Evolutionary conservation across 1,140 invertebrate species (phyloP).

Genomic region (Melanaphis sacchari): DNA sequence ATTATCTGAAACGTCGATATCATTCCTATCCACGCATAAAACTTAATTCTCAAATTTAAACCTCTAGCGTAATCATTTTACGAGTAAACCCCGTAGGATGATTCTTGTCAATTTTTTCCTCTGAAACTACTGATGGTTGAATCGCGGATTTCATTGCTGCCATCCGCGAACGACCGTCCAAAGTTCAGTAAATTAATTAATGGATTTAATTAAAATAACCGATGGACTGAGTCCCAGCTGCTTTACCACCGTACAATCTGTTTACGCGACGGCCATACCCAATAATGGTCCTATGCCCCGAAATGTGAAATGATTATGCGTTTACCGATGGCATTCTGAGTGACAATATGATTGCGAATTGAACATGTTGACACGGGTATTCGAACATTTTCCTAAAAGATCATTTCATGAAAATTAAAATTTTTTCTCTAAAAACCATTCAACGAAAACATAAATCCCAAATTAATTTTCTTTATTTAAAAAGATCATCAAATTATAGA

Average conservation of each 20-base stretch:
- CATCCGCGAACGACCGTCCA: background rate
- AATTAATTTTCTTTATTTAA: background rate
- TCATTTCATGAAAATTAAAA: too few relatives aligned
- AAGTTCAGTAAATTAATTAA: slow-evolving; percentile 17
- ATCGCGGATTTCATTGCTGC: background rate
- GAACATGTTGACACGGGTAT: background rate
- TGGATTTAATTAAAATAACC: slow-evolving; percentile 4
- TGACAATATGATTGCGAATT: background rate
- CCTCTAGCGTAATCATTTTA: background rate
- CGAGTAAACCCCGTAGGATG: background rate
- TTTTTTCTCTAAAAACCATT: too few relatives aligned
- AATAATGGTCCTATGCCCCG: background rate
- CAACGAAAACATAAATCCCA: background rate
- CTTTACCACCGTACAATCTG: background rate
- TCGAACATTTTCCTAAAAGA: background rate
- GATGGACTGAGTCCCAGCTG: background rate
- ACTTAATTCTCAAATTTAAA: background rate
- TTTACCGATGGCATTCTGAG: background rate
- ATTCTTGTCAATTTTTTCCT: background rate
- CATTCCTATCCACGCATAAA: background rate
- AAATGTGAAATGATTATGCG: background rate
- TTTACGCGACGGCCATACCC: background rate
- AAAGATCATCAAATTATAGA: too few relatives aligned
- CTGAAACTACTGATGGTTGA: background rate
- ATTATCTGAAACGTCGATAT: background rate